Conservation (phyloP, 2,113 vertebrate species). For the Dolichotis patagonum region DNA sequence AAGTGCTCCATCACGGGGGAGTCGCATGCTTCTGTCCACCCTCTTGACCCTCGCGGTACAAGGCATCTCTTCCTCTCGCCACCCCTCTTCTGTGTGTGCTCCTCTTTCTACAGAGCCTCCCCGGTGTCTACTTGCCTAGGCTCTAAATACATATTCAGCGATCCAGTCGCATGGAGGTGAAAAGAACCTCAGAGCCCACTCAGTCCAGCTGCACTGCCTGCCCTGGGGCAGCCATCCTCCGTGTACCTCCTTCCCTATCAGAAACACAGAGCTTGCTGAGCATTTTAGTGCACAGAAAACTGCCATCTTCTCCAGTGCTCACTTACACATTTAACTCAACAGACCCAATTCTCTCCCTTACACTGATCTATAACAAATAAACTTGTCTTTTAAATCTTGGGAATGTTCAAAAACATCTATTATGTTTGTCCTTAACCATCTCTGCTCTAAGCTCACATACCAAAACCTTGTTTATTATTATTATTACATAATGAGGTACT, state of each 20-base stretch:
- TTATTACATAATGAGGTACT: not conserved
- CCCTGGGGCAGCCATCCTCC: not conserved
- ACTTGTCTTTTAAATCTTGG: not conserved
- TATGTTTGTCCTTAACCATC: not conserved
- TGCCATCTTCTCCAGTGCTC: not conserved
- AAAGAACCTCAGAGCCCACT: not conserved
- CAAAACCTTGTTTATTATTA: not conserved
- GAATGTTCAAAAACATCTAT: not conserved
- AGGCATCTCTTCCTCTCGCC: not conserved
- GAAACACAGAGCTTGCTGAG: not conserved
- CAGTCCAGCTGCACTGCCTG: not conserved
- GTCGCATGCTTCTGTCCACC: no score
- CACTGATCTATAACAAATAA: not conserved
- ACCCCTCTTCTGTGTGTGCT: not conserved
- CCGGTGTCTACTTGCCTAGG: not conserved
- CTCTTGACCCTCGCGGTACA: not conserved
- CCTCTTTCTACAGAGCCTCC: not conserved
- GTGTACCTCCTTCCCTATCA: not conserved
- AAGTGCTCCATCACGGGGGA: not conserved
- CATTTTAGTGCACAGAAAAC: not conserved
- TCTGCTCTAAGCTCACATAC: not conserved
- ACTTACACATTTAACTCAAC: not conserved
- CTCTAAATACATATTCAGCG: not conserved
- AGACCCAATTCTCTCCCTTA: not conserved
- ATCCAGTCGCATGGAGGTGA: not conserved